Evolutionary conservation across 2,113 vertebrate genomes (phyloP).

Genomic region (Erpornis zantholeuca): DNA sequence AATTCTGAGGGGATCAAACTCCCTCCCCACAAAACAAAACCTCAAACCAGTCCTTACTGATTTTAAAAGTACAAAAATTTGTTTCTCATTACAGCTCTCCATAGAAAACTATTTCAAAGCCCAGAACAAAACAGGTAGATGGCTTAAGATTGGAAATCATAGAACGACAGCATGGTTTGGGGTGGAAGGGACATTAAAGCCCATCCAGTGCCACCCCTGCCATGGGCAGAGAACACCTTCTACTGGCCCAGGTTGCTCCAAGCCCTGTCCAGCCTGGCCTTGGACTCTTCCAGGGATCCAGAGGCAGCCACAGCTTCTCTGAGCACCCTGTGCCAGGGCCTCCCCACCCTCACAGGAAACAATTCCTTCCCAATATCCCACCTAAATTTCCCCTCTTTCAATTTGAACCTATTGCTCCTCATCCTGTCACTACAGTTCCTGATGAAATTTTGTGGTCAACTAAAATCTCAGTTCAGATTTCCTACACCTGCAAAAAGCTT

Average conservation of each 20-base stretch:
- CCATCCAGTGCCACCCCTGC: no score
- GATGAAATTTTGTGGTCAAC: not conserved
- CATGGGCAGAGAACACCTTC: not conserved
- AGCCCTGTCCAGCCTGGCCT: accelerated
- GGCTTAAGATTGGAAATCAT: not conserved
- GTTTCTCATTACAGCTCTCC: not conserved
- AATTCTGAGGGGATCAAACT: not conserved
- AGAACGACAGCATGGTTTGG: not conserved
- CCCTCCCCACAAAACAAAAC: no score
- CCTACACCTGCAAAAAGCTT: not conserved
- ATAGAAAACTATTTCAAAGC: not conserved
- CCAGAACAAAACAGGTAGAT: not conserved
- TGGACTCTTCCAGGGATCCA: not conserved
- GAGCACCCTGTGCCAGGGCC: not conserved
- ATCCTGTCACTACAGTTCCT: not conserved
- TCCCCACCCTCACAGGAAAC: not conserved
- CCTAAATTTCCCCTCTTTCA: not conserved
- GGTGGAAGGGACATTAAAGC: no score
- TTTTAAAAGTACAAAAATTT: not conserved
- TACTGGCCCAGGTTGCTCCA: accelerated
- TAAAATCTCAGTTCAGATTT: not conserved
- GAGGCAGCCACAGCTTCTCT: not conserved
- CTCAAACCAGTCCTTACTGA: no score
- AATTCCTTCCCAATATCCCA: not conserved
- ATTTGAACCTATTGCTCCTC: not conserved